Evolutionary conservation across 2,113 vertebrate genomes (phyloP).

Genomic region (Crypturellus undulatus): DNA sequence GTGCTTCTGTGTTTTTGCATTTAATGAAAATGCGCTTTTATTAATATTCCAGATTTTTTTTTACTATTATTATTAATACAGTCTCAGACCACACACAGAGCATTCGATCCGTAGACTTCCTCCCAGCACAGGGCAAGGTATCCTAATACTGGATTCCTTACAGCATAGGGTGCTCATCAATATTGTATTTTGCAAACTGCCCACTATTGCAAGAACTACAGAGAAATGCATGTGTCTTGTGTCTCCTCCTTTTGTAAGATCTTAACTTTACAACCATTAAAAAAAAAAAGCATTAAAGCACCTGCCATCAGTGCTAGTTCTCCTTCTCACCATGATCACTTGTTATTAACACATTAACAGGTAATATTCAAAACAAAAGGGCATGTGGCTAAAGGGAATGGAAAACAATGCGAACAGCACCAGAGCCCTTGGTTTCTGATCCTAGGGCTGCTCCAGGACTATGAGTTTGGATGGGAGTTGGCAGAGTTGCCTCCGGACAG

Average conservation of each 20-base stretch:
- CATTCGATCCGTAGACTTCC: conserved; percentile 16
- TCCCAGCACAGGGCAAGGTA: not conserved
- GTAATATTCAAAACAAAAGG: not conserved
- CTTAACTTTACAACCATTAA: not conserved
- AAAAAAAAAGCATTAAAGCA: not conserved
- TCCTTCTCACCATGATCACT: not conserved
- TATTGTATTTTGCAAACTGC: not conserved
- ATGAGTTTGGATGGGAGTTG: not conserved
- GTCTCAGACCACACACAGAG: not conserved
- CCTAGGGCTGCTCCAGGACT: not conserved
- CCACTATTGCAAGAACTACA: not conserved
- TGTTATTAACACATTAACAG: not conserved
- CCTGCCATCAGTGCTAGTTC: not conserved
- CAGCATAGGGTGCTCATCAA: not conserved
- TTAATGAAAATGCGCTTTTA: conserved; percentile 52
- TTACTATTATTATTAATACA: not conserved
- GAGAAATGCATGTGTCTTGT: not conserved
- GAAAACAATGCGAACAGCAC: not conserved
- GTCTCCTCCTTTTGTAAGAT: not conserved
- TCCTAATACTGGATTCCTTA: not conserved
- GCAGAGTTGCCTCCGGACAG: not conserved
- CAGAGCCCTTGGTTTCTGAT: not conserved
- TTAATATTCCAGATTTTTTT: not conserved
- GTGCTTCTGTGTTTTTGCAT: conserved; percentile 38
- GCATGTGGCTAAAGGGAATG: not conserved